These are phyloP conservation scores for Macropus fuliginosus DNA, from an alignment of 2,797 vertebrate genomes.

Conservation along the genomic window DNA sequence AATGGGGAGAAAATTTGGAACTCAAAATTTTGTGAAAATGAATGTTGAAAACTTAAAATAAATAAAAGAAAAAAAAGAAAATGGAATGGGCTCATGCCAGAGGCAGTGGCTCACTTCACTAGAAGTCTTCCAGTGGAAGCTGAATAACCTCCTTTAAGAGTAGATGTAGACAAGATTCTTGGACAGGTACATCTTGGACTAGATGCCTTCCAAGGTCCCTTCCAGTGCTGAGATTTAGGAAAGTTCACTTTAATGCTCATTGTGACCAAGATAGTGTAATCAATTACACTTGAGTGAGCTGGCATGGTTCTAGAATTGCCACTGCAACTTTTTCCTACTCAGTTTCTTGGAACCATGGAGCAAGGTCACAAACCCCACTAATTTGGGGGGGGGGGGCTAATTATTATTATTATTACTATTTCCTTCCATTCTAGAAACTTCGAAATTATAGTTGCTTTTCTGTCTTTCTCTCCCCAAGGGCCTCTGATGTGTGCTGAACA, in stretches of 20 bases:
- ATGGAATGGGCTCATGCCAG: background rate
- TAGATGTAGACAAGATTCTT: background rate
- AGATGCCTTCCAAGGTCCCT: background rate
- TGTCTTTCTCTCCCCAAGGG: slow-evolving; percentile 55
- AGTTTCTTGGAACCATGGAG: slow-evolving; percentile 29
- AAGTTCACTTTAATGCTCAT: background rate
- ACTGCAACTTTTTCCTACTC: background rate
- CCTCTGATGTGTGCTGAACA: slow-evolving; percentile 73
- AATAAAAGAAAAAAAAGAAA: background rate
- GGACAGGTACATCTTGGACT: background rate
- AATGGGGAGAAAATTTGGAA: no score
- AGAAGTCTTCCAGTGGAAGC: background rate
- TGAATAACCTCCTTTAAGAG: background rate
- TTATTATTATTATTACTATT: slow-evolving; percentile 48
- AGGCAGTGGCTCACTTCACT: background rate
- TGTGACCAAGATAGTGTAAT: background rate
- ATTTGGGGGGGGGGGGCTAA: background rate
- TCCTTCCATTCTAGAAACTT: slow-evolving; percentile 29
- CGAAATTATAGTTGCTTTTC: slow-evolving; percentile 51
- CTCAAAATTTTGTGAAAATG: no score
- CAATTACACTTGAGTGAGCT: background rate
- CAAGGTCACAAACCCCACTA: slow-evolving; percentile 4
- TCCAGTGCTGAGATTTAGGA: background rate
- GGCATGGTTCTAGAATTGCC: background rate
- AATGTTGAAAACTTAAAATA: no score